A percentile compares a stretch with the other conserved stretches of the same genome.
Evolutionary conservation across 2,797 vertebrate genomes (phyloP).

Genomic region (Rhinichthys osculus): DNA sequence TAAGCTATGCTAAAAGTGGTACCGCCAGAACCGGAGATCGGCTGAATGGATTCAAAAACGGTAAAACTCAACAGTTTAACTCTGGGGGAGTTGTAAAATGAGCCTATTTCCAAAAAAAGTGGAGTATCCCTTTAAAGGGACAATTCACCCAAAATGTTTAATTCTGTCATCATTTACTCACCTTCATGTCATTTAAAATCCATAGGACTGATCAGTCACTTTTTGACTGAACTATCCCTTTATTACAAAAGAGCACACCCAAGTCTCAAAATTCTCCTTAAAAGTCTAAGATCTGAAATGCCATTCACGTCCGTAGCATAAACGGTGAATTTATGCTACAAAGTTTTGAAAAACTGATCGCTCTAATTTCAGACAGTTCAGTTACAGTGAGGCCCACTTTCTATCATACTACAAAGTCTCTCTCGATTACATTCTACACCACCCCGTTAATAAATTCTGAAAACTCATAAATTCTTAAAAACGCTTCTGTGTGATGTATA

Average conservation of each 20-base stretch:
- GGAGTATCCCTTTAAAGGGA: no score
- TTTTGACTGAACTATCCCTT: not conserved
- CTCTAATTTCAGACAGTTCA: conserved; percentile 32
- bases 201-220: not conserved
- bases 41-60: no score
- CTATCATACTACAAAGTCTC: conserved; percentile 47
- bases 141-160: not conserved
- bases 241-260: not conserved
- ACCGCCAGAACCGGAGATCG: no score
- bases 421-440: conserved; percentile 41
- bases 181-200: not conserved
- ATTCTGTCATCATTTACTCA: not conserved
- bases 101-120: no score
- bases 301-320: not conserved
- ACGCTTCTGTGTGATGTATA: conserved; percentile 2
- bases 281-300: not conserved
- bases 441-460: conserved; percentile 54
- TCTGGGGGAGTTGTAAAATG: no score
- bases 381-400: conserved; percentile 60
- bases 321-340: not conserved
- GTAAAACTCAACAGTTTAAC: no score
- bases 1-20: no score
- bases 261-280: not conserved
- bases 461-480: conserved; percentile 50
- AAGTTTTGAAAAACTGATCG: not conserved